A percentile compares a stretch with the other conserved stretches of the same genome.
Evolutionary conservation across 2,113 vertebrate species (phyloP).

Genomic region (human): DNA sequence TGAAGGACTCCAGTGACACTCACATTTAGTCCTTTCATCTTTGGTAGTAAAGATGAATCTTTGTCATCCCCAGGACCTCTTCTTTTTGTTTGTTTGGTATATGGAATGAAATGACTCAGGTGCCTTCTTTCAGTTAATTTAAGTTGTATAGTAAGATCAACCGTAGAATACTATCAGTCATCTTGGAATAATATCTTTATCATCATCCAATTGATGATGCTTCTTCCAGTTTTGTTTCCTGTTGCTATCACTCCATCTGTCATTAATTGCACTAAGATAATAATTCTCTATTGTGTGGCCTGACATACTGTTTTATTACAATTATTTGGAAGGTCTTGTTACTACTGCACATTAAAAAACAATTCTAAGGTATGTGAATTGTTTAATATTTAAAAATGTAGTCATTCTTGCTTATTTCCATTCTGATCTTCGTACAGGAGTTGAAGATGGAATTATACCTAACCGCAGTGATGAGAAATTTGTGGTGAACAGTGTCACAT

Average conservation of each 20-base stretch:
- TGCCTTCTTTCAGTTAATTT: not conserved
- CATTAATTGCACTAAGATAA: not conserved
- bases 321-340: not conserved
- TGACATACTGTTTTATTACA: not conserved
- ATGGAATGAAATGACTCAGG: not conserved
- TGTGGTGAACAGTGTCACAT: not conserved
- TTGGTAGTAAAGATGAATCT: conserved; percentile 4
- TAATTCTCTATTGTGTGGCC: not conserved
- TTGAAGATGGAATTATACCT: not conserved
- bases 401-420: conserved; percentile 30
- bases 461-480: not conserved
- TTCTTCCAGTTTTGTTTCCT: not conserved
- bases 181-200: not conserved
- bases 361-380: not conserved
- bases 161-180: not conserved
- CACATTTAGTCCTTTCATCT: conserved; percentile 40
- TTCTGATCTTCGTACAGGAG: conserved; percentile 10
- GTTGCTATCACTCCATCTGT: not conserved
- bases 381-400: conserved; percentile 14
- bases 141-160: not conserved
- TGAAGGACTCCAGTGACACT: conserved; percentile 18
- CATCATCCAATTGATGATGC: not conserved
- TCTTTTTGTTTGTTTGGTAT: not conserved
- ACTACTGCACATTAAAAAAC: not conserved
- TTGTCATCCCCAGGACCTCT: not conserved